A percentile compares a stretch with the other conserved stretches of the same genome.
These are phyloP conservation scores for Acomys russatus DNA, from an alignment of 2,797 vertebrate species.

Conservation along the genomic window DNA sequence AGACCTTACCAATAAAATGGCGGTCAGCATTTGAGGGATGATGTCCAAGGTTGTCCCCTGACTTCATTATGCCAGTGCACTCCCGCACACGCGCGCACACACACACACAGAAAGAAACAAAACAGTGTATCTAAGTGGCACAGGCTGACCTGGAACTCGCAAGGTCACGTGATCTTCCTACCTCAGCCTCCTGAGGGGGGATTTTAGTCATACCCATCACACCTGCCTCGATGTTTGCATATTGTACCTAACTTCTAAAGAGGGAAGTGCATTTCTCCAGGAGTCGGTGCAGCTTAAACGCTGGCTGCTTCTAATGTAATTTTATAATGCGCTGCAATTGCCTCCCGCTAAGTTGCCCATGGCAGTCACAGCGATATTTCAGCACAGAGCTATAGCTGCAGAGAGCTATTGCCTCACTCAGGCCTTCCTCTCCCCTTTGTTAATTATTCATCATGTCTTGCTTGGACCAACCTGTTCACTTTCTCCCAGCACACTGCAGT, in stretches of 20 bases:
- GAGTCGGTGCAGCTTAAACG: not conserved
- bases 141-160: not conserved
- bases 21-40: not conserved
- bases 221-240: not conserved
- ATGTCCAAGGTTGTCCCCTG: not conserved
- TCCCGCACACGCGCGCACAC: no score
- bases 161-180: not conserved
- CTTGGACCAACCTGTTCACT: not conserved
- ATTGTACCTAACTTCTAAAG: conserved; percentile 7
- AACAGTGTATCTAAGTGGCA: no score
- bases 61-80: not conserved
- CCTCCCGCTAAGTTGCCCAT: not conserved
- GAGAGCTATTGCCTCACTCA: not conserved
- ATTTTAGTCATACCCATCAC: not conserved
- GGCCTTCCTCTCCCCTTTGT: not conserved
- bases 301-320: not conserved
- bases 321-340: not conserved
- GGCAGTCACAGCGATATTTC: not conserved
- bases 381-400: not conserved
- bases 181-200: not conserved
- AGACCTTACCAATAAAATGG: not conserved
- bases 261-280: not conserved
- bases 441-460: not conserved
- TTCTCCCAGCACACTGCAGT: not conserved
- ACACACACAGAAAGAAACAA: not conserved